Conservation (phyloP, 2,888 invertebrate species). For the Andrena minutula region DNA sequence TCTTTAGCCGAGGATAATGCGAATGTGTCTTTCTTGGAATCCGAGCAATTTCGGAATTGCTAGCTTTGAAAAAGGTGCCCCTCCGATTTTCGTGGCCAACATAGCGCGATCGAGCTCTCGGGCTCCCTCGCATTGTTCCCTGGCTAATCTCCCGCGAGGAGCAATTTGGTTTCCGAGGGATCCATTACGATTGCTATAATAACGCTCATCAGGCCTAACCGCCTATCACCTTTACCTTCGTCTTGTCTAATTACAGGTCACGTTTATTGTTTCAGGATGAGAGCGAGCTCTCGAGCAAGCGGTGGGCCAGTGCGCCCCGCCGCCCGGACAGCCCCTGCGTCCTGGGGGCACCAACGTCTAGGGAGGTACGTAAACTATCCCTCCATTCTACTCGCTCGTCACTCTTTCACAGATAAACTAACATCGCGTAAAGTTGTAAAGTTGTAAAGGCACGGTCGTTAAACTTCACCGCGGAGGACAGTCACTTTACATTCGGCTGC, state of each 20-base stretch:
- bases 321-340: slow-evolving; percentile 86
- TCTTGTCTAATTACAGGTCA: slow-evolving; percentile 74
- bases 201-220: slow-evolving; percentile 70
- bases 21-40: too few relatives aligned
- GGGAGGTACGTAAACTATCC: slow-evolving; percentile 78
- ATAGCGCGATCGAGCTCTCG: background rate
- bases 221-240: slow-evolving; percentile 74
- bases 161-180: slow-evolving; percentile 69
- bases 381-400: background rate
- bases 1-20: too few relatives aligned
- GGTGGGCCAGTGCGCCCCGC: slow-evolving; percentile 89
- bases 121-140: slow-evolving; percentile 24
- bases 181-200: slow-evolving; percentile 73
- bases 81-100: too few relatives aligned
- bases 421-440: too few relatives aligned
- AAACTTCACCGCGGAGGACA: too few relatives aligned
- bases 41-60: too few relatives aligned
- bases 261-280: slow-evolving; percentile 88
- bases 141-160: slow-evolving; percentile 68
- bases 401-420: background rate
- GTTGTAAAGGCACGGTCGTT: too few relatives aligned
- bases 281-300: slow-evolving; percentile 89
- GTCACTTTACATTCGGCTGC: background rate
- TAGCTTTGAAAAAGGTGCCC: too few relatives aligned
- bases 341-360: slow-evolving; percentile 84